phyloP scores from a whole-genome alignment of 2,888 invertebrate species.

The Dicyrtoma fusca region DNA sequence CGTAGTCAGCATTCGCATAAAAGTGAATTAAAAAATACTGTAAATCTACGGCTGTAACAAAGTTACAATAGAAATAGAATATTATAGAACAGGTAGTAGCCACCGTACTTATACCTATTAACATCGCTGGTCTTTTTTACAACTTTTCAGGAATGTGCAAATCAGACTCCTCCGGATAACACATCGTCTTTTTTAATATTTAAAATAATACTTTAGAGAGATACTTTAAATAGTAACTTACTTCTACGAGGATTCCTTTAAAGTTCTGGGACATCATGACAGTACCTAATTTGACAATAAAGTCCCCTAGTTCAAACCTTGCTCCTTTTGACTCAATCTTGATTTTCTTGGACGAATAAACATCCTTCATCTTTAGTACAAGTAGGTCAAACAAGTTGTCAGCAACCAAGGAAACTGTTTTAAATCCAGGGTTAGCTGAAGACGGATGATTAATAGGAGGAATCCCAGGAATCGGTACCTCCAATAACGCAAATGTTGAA shows the following conservation, averaged over 20 bases:
- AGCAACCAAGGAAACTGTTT: conserved; percentile 83
- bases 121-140: too few species aligned
- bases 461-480: conserved; percentile 60
- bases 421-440: conserved; percentile 65
- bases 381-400: conserved; percentile 88
- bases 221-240: conserved; percentile 61
- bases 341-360: conserved; percentile 85
- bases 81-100: too few species aligned
- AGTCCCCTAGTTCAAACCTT: conserved; percentile 72
- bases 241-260: conserved; percentile 90
- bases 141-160: too few species aligned
- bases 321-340: conserved; percentile 68
- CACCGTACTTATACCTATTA: too few species aligned
- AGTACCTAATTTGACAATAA: conserved; percentile 88
- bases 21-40: too few species aligned
- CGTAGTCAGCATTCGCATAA: too few species aligned
- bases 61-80: too few species aligned
- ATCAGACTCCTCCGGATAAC: too few species aligned
- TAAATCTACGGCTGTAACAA: too few species aligned
- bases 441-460: conserved; percentile 28
- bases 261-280: conserved; percentile 91
- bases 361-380: conserved; percentile 84
- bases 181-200: too few species aligned
- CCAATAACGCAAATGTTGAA: conserved; percentile 88
- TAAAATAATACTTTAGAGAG: too few species aligned